Evolutionary conservation across 2,113 vertebrate genomes (phyloP).

Genomic region (Ceyx cyanopectus): DNA sequence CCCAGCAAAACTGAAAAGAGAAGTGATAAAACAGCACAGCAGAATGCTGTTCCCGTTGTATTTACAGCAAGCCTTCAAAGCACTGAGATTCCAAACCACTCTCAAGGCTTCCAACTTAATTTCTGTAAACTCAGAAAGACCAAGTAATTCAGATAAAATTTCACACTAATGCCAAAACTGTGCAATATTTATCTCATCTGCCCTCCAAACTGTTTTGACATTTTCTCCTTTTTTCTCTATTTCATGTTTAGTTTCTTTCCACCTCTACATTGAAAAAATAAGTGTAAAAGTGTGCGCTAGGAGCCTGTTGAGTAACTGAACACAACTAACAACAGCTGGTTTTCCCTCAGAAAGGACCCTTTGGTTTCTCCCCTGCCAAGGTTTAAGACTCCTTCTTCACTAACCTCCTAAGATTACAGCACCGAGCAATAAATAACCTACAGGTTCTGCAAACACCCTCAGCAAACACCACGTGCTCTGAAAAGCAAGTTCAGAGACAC

Average conservation of each 20-base stretch:
- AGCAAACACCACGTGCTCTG: accelerated
- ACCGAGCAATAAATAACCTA: neutral
- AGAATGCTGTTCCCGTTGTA: neutral
- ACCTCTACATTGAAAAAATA: neutral
- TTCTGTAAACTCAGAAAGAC: neutral
- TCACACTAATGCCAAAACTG: neutral
- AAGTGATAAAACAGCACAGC: neutral
- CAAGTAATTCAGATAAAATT: neutral
- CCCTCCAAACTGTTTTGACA: neutral
- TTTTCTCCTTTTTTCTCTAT: neutral
- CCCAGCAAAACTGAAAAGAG: neutral
- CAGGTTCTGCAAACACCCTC: accelerated
- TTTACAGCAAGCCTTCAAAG: neutral
- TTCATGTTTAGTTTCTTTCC: neutral
- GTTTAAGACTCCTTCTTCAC: neutral
- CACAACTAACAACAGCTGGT: neutral
- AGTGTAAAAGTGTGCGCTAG: neutral
- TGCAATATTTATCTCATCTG: neutral
- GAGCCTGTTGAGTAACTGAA: neutral
- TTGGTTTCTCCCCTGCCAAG: neutral
- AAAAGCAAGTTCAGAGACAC: neutral
- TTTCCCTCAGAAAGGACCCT: neutral
- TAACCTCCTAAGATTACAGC: no score
- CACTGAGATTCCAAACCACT: neutral
- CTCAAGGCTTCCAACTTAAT: neutral